Percentiles rank a stretch among this genome's conserved stretches.
Conservation (phyloP, 1,140 invertebrate genomes). For the Oedothorax gibbosus region DNA sequence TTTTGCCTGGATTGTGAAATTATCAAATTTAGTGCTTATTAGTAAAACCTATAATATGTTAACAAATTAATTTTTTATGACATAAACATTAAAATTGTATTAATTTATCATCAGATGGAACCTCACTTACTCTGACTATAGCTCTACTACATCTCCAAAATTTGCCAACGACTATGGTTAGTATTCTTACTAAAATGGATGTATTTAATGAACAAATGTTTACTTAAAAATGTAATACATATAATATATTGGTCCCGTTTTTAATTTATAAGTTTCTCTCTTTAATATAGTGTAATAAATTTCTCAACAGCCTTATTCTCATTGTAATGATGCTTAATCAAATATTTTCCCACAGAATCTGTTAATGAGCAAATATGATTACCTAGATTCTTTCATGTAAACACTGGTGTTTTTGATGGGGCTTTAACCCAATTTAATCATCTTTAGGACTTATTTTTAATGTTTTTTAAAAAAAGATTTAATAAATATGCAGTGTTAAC, state of each 20-base stretch:
- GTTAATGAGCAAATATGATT: too few relatives aligned
- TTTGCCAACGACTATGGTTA: slow-evolving; percentile 85
- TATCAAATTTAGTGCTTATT: neutral
- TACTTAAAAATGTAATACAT: too few relatives aligned
- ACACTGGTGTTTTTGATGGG: too few relatives aligned
- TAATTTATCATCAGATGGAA: slow-evolving; percentile 80
- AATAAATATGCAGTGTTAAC: too few relatives aligned
- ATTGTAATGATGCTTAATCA: too few relatives aligned
- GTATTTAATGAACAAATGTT: slow-evolving; percentile 56
- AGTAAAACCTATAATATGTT: neutral
- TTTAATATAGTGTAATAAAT: slow-evolving; percentile 61
- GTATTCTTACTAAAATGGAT: slow-evolving; percentile 62
- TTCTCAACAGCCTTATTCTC: too few relatives aligned
- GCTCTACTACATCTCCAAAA: slow-evolving; percentile 75
- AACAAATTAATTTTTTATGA: neutral
- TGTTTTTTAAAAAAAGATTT: slow-evolving; percentile 17
- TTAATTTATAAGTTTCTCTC: slow-evolving; percentile 52
- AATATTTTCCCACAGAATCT: too few relatives aligned
- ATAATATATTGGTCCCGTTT: too few relatives aligned
- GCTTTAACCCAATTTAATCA: too few relatives aligned
- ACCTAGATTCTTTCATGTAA: too few relatives aligned
- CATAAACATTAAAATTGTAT: neutral
- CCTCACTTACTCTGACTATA: slow-evolving; percentile 84
- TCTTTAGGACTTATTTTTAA: too few relatives aligned
- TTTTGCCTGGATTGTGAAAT: neutral